Percentiles rank a stretch among this genome's conserved stretches.
These are phyloP conservation scores for Pyrgilauda ruficollis DNA, from an alignment of 2,113 vertebrate species.

Conservation along the genomic window DNA sequence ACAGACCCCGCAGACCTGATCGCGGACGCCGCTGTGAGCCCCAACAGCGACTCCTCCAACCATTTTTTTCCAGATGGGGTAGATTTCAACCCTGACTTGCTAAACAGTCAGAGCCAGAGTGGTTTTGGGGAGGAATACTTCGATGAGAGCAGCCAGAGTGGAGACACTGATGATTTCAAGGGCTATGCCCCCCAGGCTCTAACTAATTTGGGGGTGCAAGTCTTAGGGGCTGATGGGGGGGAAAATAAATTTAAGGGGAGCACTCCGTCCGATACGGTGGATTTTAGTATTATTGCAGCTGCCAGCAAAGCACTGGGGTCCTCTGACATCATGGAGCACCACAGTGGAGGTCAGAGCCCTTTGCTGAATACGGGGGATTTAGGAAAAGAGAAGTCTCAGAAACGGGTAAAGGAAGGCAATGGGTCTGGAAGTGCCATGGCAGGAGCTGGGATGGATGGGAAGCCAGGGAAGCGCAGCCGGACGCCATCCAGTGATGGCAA, in stretches of 20 bases:
- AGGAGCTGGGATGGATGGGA: constrained; percentile 80
- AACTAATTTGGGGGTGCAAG: constrained; percentile 74
- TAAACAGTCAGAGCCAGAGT: constrained; percentile 85
- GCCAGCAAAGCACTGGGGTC: constrained; percentile 78
- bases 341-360: constrained; percentile 90
- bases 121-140: constrained; percentile 90
- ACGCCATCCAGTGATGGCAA: constrained; percentile 96
- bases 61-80: constrained; percentile 92
- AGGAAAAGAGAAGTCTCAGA: constrained; percentile 83
- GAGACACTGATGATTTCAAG: constrained; percentile 91
- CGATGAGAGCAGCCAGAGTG: constrained; percentile 93
- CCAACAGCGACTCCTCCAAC: constrained; percentile 90
- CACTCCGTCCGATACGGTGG: constrained; percentile 73
- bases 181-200: constrained; percentile 84
- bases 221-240: constrained; percentile 73
- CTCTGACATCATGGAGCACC: constrained; percentile 87
- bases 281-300: constrained; percentile 81
- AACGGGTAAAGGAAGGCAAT: constrained; percentile 81
- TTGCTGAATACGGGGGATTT: constrained; percentile 80
- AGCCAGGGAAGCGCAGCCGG: constrained; percentile 91
- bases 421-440: constrained; percentile 74
- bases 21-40: constrained; percentile 89
- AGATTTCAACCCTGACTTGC: constrained; percentile 93
- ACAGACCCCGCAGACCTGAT: constrained; percentile 93
- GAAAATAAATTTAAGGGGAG: constrained; percentile 78